These are phyloP conservation scores for Cheirogaleus major DNA, from an alignment of 2,797 vertebrate genomes.

Conservation along the genomic window DNA sequence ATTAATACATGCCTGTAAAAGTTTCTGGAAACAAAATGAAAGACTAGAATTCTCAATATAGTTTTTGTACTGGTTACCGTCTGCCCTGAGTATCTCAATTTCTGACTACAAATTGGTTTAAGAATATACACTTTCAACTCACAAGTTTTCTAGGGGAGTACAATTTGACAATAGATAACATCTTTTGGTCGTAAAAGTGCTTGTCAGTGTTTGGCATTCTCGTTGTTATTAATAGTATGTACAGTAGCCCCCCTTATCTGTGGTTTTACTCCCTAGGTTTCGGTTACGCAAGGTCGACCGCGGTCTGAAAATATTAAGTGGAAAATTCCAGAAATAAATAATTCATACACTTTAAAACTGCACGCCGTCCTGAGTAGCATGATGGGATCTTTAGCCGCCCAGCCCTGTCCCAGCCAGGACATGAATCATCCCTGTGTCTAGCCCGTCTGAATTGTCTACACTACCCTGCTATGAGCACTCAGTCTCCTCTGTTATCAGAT, in stretches of 20 bases:
- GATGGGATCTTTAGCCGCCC: not conserved
- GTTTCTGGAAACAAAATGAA: not conserved
- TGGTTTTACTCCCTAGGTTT: not conserved
- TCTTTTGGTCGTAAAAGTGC: not conserved
- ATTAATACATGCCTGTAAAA: not conserved
- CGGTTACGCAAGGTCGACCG: not conserved
- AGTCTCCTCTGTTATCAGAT: not conserved
- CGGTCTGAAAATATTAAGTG: not conserved
- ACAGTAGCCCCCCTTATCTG: not conserved
- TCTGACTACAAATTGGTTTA: constrained; percentile 26
- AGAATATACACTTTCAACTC: not conserved
- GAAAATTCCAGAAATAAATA: not conserved
- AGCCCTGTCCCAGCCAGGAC: not conserved
- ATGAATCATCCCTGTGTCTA: too few species aligned
- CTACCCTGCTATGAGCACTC: not conserved
- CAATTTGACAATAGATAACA: not conserved
- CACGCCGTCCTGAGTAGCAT: too few species aligned
- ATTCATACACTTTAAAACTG: not conserved
- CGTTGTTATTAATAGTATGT: not conserved
- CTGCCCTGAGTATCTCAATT: not conserved
- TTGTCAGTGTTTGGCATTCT: not conserved
- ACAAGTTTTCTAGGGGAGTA: not conserved
- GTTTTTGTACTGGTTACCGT: not conserved
- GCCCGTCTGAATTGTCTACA: not conserved
- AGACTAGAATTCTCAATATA: constrained; percentile 20